Evolutionary conservation across 2,797 vertebrate genomes (phyloP).

Genomic region (Hyperoplus lanceolatus): DNA sequence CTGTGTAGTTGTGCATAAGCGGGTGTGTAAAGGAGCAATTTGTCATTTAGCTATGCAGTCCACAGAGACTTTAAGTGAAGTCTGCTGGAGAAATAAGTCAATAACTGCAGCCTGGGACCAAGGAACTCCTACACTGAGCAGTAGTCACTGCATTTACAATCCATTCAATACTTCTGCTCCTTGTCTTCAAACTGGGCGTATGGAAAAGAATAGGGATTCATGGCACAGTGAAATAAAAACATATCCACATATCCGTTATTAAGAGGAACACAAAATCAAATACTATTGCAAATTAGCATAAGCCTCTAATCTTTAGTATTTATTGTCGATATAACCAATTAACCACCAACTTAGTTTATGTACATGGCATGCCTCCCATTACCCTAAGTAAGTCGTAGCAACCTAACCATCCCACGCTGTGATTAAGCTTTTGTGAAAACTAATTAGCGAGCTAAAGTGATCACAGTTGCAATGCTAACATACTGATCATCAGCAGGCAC

Average conservation of each 20-base stretch:
- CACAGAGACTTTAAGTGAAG: slow-evolving; percentile 61
- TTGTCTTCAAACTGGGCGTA: slow-evolving; percentile 5
- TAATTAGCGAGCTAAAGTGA: not conserved
- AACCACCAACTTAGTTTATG: not conserved
- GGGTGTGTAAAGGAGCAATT: slow-evolving; percentile 67
- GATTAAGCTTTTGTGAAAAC: not conserved
- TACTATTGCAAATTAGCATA: not conserved
- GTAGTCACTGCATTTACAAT: slow-evolving; percentile 43
- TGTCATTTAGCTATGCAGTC: slow-evolving; percentile 72
- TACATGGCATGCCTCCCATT: not conserved
- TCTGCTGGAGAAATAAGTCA: slow-evolving; percentile 65
- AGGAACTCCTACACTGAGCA: slow-evolving; percentile 56
- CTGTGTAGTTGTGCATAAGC: slow-evolving; percentile 57
- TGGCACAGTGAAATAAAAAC: not conserved
- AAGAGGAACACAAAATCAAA: too few relatives aligned
- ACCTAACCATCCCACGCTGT: not conserved
- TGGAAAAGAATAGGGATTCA: not conserved
- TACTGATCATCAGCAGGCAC: not conserved
- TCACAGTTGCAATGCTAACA: not conserved
- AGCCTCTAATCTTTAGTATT: not conserved
- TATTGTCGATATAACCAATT: not conserved
- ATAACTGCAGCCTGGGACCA: slow-evolving; percentile 57
- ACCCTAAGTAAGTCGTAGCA: not conserved
- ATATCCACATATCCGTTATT: not conserved
- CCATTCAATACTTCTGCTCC: slow-evolving; percentile 21